These are phyloP conservation scores for Congeria kusceri DNA, from an alignment of 2,888 invertebrate genomes.

Conservation along the genomic window DNA sequence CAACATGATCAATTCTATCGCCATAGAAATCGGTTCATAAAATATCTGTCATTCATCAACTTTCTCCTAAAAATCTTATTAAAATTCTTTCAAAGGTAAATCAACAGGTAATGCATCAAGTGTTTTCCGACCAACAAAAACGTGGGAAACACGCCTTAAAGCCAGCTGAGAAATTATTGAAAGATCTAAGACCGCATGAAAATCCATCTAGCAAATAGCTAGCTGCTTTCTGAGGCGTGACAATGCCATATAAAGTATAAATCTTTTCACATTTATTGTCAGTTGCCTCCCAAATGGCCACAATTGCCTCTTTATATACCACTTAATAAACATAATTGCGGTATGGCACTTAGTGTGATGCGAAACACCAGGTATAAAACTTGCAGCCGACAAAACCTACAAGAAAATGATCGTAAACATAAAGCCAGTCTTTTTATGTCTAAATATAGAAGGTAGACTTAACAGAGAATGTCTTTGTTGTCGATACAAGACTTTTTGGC, in stretches of 20 bases:
- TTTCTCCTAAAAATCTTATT: conserved; percentile 41
- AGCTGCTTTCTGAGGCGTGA: conserved; percentile 43
- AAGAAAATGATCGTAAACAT: conserved; percentile 46
- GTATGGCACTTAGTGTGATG: conserved; percentile 41
- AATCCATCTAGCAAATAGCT: conserved; percentile 26
- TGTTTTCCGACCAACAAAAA: conserved; percentile 6
- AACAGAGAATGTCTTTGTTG: conserved; percentile 55
- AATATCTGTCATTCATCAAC: conserved; percentile 13
- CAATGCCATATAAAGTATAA: conserved; percentile 54
- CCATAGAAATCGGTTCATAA: conserved; percentile 28
- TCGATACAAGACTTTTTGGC: conserved; percentile 26
- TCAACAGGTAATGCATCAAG: conserved; percentile 39
- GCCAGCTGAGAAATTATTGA: neutral
- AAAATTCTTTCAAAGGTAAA: conserved; percentile 55
- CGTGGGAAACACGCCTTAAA: conserved; percentile 35
- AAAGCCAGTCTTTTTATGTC: conserved; percentile 48
- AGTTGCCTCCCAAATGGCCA: neutral
- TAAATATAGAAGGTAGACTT: conserved; percentile 37
- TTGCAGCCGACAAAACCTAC: conserved; percentile 36
- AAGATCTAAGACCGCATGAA: conserved; percentile 3
- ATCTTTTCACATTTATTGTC: conserved; percentile 8
- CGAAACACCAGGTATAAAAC: conserved; percentile 28
- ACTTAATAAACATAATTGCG: conserved; percentile 27
- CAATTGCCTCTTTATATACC: conserved; percentile 39
- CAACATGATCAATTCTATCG: conserved; percentile 2